phyloP scores from a whole-genome alignment of 2,113 vertebrate species.

The Nesogale talazaci region DNA sequence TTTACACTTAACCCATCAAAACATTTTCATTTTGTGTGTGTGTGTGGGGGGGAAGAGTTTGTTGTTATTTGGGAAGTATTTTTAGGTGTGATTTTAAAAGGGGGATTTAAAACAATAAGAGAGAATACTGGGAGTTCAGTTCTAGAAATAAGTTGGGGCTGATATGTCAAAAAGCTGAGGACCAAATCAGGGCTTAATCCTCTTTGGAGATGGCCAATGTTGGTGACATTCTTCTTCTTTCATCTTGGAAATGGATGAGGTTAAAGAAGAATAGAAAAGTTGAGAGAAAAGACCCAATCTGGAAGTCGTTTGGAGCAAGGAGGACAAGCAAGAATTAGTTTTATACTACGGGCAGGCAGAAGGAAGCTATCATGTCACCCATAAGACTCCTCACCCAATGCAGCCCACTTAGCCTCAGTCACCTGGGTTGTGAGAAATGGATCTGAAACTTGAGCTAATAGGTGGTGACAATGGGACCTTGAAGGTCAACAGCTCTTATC shows the following conservation, averaged over 20 bases:
- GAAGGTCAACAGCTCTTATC: background rate
- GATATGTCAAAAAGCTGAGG: background rate
- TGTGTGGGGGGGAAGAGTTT: constrained; percentile 15
- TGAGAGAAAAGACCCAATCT: background rate
- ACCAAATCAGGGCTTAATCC: background rate
- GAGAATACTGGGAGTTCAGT: background rate
- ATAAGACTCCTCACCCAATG: background rate
- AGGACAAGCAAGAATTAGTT: background rate
- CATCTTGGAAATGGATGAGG: background rate
- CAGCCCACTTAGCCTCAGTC: background rate
- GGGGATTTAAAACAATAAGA: constrained; percentile 42
- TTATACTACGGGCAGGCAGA: background rate
- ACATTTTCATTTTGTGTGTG: background rate
- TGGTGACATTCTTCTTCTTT: background rate
- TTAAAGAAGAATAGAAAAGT: background rate
- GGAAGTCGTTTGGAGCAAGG: background rate
- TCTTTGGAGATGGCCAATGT: background rate
- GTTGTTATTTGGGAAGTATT: constrained; percentile 65
- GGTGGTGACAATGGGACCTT: background rate
- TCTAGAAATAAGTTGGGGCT: background rate
- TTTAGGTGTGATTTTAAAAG: constrained; percentile 59
- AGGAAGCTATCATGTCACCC: fast-evolving
- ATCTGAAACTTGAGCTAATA: background rate
- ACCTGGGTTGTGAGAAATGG: background rate
- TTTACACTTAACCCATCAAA: constrained; percentile 78